Percentiles rank a stretch among this genome's conserved stretches.
These are phyloP conservation scores for Drosophila suzukii DNA, from an alignment of 1,140 invertebrate species.

Conservation along the genomic window DNA sequence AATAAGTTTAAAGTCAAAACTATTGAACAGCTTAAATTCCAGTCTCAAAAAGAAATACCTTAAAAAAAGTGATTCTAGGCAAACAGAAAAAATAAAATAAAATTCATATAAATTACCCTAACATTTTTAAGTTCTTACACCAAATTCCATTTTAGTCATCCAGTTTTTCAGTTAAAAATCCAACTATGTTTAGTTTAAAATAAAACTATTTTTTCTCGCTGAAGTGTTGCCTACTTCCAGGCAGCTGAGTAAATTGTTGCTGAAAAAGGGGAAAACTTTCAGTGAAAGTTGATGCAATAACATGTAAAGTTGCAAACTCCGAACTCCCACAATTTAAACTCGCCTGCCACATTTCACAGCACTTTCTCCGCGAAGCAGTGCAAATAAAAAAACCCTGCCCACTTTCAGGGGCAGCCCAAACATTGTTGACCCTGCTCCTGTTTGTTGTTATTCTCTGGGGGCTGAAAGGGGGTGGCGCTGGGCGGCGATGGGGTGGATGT, in stretches of 20 bases:
- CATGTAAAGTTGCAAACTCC: neutral
- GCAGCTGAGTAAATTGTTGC: neutral
- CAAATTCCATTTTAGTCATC: too few relatives aligned
- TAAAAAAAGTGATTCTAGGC: too few relatives aligned
- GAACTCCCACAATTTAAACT: constrained; percentile 2
- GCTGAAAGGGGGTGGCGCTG: constrained; percentile 1
- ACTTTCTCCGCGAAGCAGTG: too few relatives aligned
- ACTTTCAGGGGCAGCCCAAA: constrained; percentile 58
- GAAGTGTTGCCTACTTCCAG: neutral
- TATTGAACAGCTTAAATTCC: too few relatives aligned
- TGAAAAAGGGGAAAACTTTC: neutral
- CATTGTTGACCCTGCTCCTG: constrained; percentile 29
- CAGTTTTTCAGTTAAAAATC: neutral
- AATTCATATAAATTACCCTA: too few relatives aligned
- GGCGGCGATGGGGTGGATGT: constrained; percentile 3
- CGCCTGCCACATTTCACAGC: neutral
- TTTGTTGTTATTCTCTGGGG: neutral
- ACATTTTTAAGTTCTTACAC: too few relatives aligned
- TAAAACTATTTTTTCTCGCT: neutral
- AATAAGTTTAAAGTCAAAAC: too few relatives aligned
- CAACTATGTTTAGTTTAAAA: neutral
- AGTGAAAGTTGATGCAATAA: neutral
- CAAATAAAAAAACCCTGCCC: constrained; percentile 28
- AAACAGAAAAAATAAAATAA: too few relatives aligned
- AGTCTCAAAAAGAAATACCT: too few relatives aligned